These are phyloP conservation scores for Aspidiotus rigidus DNA, from an alignment of 2,888 invertebrate genomes.

Conservation along the genomic window DNA sequence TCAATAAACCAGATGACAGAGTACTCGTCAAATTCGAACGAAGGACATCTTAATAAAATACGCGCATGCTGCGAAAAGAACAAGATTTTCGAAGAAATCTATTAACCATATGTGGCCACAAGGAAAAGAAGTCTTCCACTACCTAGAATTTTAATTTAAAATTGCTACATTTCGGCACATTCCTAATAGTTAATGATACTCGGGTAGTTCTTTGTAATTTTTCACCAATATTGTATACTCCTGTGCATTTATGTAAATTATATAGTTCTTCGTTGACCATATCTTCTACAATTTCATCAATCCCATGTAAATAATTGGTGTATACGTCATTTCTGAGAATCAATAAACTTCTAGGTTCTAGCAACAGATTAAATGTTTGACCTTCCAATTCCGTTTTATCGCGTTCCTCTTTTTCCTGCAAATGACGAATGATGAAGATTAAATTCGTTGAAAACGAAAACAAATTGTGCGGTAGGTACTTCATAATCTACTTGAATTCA, in stretches of 20 bases:
- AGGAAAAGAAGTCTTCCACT: neutral
- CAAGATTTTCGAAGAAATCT: too few relatives aligned
- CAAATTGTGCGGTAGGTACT: neutral
- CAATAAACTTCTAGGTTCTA: conserved; percentile 81
- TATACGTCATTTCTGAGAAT: conserved; percentile 77
- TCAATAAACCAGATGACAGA: conserved; percentile 70
- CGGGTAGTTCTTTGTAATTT: conserved; percentile 57
- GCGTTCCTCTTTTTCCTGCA: too few relatives aligned
- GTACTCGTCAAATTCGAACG: conserved; percentile 46
- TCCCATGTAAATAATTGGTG: conserved; percentile 73
- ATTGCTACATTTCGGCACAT: conserved; percentile 79
- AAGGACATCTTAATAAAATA: conserved; percentile 34
- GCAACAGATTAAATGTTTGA: conserved; percentile 61
- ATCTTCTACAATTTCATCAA: conserved; percentile 63
- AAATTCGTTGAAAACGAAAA: neutral
- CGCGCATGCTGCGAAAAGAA: too few relatives aligned
- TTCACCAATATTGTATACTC: conserved; percentile 50
- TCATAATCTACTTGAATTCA: neutral
- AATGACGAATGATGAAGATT: neutral
- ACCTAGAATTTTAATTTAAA: conserved; percentile 49
- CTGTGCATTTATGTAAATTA: conserved; percentile 57
- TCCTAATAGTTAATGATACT: conserved; percentile 82
- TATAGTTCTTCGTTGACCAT: conserved; percentile 50
- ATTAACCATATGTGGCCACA: too few relatives aligned
- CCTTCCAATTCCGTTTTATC: neutral